Evolutionary conservation across 2,888 invertebrate genomes (phyloP).

Genomic region (Synergus laeviventris): DNA sequence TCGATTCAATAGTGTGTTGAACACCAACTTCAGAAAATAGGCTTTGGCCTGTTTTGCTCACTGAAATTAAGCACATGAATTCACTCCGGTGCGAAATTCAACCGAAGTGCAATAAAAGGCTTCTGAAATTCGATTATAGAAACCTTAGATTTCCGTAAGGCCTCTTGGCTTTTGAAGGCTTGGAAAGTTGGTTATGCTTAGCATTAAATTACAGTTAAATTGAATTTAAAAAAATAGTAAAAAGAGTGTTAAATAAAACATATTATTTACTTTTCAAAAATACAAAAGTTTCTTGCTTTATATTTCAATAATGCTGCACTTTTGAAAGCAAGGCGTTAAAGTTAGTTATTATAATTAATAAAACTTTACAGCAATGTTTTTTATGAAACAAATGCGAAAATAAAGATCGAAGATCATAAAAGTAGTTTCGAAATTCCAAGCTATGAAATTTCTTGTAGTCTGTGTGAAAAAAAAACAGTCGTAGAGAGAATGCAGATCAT

Average conservation of each 20-base stretch:
- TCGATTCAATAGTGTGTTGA: background rate
- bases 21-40: constrained; percentile 8
- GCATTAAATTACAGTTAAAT: background rate
- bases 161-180: background rate
- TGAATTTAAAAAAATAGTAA: background rate
- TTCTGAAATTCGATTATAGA: constrained; percentile 36
- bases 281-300: background rate
- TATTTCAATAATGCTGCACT: background rate
- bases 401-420: background rate
- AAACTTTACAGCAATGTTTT: background rate
- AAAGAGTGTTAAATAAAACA: background rate
- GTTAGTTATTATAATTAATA: background rate
- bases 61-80: constrained; percentile 23
- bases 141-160: constrained; percentile 15
- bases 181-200: background rate
- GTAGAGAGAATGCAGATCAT: constrained; percentile 39
- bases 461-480: constrained; percentile 31
- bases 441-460: constrained; percentile 18
- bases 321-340: background rate
- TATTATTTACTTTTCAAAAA: background rate
- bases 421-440: background rate
- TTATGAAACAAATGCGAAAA: background rate
- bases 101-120: constrained; percentile 10
- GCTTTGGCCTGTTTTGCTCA: background rate
- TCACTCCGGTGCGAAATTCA: constrained; percentile 14